These are phyloP conservation scores for Pemphigus obesinymphae DNA, from an alignment of 1,140 invertebrate genomes.

Conservation along the genomic window DNA sequence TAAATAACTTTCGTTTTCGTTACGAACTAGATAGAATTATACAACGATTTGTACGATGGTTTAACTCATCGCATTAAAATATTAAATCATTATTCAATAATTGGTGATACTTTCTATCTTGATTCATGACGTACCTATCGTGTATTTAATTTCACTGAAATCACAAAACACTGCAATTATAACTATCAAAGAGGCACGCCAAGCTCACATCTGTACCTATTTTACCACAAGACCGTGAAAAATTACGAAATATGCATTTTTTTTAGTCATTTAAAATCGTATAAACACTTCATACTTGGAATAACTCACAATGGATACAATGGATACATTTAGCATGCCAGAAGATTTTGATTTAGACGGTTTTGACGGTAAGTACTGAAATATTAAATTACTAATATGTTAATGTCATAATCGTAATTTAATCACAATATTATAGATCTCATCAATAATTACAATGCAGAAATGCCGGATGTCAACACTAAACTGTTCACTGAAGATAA, in stretches of 20 bases:
- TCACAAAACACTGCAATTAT: too few relatives aligned
- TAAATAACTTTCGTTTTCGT: neutral
- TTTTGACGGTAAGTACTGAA: slow-evolving; percentile 17
- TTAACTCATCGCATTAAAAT: too few relatives aligned
- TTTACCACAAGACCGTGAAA: neutral
- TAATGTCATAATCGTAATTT: neutral
- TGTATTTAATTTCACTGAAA: neutral
- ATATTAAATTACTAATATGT: neutral
- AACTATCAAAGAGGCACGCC: neutral
- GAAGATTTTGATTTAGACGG: neutral
- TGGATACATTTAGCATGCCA: neutral
- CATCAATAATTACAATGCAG: neutral
- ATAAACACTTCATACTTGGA: neutral
- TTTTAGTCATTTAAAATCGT: too few relatives aligned
- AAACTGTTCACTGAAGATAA: slow-evolving; percentile 5
- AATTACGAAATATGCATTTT: too few relatives aligned
- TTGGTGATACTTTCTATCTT: too few relatives aligned
- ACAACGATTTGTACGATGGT: too few relatives aligned
- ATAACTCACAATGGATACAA: neutral
- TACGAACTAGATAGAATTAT: too few relatives aligned
- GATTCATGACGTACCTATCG: too few relatives aligned
- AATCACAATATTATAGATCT: slow-evolving; percentile 1
- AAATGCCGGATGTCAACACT: slow-evolving; percentile 33
- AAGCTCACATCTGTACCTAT: neutral
- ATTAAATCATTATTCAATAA: too few relatives aligned